Evolutionary conservation across 2,888 invertebrate genomes (phyloP).

Genomic region (Epistrophe grossulariae): DNA sequence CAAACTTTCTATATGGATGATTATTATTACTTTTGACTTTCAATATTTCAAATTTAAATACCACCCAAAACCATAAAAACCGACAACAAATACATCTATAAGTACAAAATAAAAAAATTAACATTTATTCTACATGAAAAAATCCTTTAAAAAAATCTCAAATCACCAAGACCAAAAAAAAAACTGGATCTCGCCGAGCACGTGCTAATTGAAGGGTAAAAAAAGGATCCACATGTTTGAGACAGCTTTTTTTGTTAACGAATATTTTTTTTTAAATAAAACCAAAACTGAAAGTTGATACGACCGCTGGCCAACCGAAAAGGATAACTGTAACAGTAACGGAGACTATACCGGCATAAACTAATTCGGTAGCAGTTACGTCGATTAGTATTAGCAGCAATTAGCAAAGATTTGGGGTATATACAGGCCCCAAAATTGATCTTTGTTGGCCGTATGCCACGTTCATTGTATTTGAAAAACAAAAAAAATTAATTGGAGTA

Average conservation of each 20-base stretch:
- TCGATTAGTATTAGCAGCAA: slow-evolving; percentile 74
- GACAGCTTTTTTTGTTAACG: slow-evolving; percentile 12
- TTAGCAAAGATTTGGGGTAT: slow-evolving; percentile 58
- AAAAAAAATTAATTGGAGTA: slow-evolving; percentile 43
- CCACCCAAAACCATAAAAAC: slow-evolving; percentile 9
- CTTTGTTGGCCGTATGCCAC: slow-evolving; percentile 67
- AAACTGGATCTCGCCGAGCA: slow-evolving; percentile 55
- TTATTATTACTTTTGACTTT: background rate
- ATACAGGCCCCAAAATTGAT: slow-evolving; percentile 34
- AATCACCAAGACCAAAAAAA: slow-evolving; percentile 26
- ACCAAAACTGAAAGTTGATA: slow-evolving; percentile 57
- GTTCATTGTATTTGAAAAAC: background rate
- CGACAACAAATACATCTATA: background rate
- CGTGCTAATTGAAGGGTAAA: slow-evolving; percentile 71
- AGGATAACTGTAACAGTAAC: slow-evolving; percentile 73
- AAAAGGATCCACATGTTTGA: slow-evolving; percentile 65
- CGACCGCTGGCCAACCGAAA: slow-evolving; percentile 35
- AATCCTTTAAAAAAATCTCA: slow-evolving; percentile 4
- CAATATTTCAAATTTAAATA: background rate
- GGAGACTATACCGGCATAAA: slow-evolving; percentile 71
- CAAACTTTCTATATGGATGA: no score
- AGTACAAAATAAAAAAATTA: background rate
- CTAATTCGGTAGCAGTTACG: slow-evolving; percentile 76
- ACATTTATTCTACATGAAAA: slow-evolving; percentile 30
- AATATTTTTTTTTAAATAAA: slow-evolving; percentile 22